Evolutionary conservation across 2,113 vertebrate genomes (phyloP), one percentile per base, ranked within the genome.

Genomic region (Ceratotherium simum): DNA sequence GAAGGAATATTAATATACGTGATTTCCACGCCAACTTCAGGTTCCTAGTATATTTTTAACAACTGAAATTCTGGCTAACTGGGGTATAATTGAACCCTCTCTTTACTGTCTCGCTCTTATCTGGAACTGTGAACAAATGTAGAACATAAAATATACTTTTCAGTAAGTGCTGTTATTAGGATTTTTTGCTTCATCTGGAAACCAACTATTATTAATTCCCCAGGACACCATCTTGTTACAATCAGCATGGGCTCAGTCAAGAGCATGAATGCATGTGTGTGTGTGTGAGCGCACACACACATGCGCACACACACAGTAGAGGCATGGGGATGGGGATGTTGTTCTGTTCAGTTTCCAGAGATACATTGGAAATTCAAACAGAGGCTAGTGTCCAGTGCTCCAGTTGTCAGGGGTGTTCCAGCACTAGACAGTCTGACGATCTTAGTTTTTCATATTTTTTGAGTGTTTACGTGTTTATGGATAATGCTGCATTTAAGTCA

Each of bases 201-300:
- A 51, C 10, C 5, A n/a, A 29, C n/a, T 13, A 65, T 33, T 54
- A 23, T 80, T 79, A 89, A 58, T 56, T 11, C 5, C 23, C 11
- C 8, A 56, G 10, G 11, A 31, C 2, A n/a, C 7, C 33, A 64
- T 64, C 23, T 84, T 36, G 7, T 65, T 79, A 89, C 27, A 88
- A 92, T 91, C 7, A 88, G 3, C 51, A 39, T 25, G 29, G 16
- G 5, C 11, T 92, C 20, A n/a, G 14, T 84, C n/a, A 70, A 81
- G 17, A 23, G 33, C 21, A 46, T 60, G 9, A 9, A 51, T 70
- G 18, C 14, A 54, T 2, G 5, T 17, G 21, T 4, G 6, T 39
- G 27, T 48, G 7, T 11, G 6, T 39, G 3, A 13, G 8, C 8
- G 0, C 27, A 9, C 21, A 9, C 21, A 58, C 3, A 29, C 27